Base-by-base conservation (phyloP, 2,797 vertebrate species). In the Pantherophis vulpinus region DNA sequence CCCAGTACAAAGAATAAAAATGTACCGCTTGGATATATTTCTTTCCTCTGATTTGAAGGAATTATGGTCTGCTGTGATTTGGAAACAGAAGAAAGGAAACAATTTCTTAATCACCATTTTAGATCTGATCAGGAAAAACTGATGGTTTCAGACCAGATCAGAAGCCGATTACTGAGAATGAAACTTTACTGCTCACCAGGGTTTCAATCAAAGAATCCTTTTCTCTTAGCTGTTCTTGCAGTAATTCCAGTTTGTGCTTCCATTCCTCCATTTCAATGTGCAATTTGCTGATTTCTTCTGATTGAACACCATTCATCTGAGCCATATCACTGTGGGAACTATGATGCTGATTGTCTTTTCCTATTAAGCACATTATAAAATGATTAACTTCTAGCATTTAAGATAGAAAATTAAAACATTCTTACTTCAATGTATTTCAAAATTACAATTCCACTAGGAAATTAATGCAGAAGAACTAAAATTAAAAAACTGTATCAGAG, bases 251-350 rank as follows among this genome's bases (percentile, higher is more conserved):
- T 94, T 98, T 98, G 94, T 93, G 98, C 94, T 98, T 98, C 94
- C 99, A 97, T 92, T 99, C 98, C 95, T 99, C 98, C 94, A 99
- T 2, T 94, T 99, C 98, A 92, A 98, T 98, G 95, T 95, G 97
- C 91, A 99, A 97, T 91, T 98, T 98, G 90, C 97, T 95, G 23
- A 98, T 97, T 97, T 99, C 99, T 95, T 99, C 99, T 0, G 97
- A 96, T 97, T 99, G 99, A 93, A 99, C 95, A 14, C 99, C 99
- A 23, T 99, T 99, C 95, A 99, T 93, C 90, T 99, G 99, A 47
- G 98, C 94, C 0, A 94, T 91, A 0, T 99, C 98, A 10, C 94
- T 96, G 47, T 98, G 97, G 70, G 95, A 97, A 94, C 96, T 97
- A 0, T 98, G 97, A 93, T 98, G 98, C 94, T 98, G 98, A 94